Base-by-base conservation (phyloP, 2,113 vertebrate species). In the Epinephelus lanceolatus region DNA sequence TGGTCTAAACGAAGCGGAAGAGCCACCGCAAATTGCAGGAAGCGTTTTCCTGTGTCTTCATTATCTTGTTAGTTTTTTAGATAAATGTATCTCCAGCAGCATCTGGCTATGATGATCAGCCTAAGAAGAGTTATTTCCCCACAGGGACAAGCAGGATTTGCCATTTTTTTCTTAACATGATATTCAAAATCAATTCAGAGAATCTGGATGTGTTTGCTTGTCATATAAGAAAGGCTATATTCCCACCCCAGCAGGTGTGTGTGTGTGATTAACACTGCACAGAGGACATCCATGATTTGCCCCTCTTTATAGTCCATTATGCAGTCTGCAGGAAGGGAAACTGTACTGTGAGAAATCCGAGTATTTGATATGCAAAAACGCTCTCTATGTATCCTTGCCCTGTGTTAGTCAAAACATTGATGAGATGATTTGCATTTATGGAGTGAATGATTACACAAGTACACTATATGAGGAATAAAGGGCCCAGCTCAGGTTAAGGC, bases 341-440 rank as follows among this genome's bases (percentile, higher is more conserved):
- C 79, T 88, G 63, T 82, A 89, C 69, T 60, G 88, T 71, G 78
- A 84, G 78, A 82, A 80, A 71, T 65, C 40, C n/a, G 61, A 53
- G 75, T 57, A 77, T 83, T 87, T 84, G 42, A 83, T 82, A 77
- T 86, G 61, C 83, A 81, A 85, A 89, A 87, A 81, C 19, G 27
- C 79, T 86, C 52, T 57, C 72, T 53, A 49, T 88, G 70, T 81
- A 83, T 88, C 81, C 71, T 78, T 81, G 82, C 76, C 55, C 80
- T 42, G 40, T 78, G 57, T 82, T 86, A 84, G 87, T 92, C 89
- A 88, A 90, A 92, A 93, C 91, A 94, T 90, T 88, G 89, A 91
- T 89, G 85, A 90, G 88, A 93, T 90, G 83, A 92, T 94, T 94
- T 92, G 85, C 93, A 93, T 94, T 93, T 94, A 93, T 92, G 89